A percentile compares a stretch with the other conserved stretches of the same genome.
phyloP scores from a whole-genome alignment of 2,797 vertebrate species.

The Rhabdomys pumilio region DNA sequence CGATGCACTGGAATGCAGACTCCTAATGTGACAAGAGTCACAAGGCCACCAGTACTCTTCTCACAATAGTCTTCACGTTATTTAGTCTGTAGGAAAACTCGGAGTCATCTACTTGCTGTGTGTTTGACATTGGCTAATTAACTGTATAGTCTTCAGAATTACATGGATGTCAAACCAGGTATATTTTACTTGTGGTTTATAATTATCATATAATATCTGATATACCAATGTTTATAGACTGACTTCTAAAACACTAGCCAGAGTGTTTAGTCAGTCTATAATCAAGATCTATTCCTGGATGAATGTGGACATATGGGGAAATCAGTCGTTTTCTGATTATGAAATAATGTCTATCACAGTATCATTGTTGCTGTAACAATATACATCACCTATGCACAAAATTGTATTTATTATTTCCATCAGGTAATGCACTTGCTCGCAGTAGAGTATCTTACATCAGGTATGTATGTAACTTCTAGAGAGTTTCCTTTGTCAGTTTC shows the following conservation, averaged over 20 bases:
- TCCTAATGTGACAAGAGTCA: not conserved
- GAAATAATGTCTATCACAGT: not conserved
- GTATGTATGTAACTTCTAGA: not conserved
- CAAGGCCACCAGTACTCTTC: no score
- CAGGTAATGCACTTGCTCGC: not conserved
- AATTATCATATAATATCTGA: not conserved
- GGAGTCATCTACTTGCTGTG: no score
- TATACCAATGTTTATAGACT: not conserved
- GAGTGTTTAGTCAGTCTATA: not conserved
- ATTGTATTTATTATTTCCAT: not conserved
- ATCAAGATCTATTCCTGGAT: not conserved
- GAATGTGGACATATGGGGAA: not conserved
- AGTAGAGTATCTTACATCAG: not conserved
- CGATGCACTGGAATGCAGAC: not conserved
- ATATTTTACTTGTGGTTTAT: not conserved
- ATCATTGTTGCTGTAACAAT: not conserved
- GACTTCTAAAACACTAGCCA: not conserved
- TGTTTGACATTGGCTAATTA: not conserved
- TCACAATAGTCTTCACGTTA: not conserved
- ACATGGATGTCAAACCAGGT: not conserved
- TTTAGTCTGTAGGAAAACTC: not conserved
- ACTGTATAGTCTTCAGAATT: not conserved
- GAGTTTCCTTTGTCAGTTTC: not conserved
- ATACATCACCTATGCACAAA: not conserved
- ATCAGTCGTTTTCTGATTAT: not conserved